Evolutionary conservation across 1,140 invertebrate genomes (phyloP), one percentile per base, ranked within the genome.

Genomic region (Lutraria rhynchaena): DNA sequence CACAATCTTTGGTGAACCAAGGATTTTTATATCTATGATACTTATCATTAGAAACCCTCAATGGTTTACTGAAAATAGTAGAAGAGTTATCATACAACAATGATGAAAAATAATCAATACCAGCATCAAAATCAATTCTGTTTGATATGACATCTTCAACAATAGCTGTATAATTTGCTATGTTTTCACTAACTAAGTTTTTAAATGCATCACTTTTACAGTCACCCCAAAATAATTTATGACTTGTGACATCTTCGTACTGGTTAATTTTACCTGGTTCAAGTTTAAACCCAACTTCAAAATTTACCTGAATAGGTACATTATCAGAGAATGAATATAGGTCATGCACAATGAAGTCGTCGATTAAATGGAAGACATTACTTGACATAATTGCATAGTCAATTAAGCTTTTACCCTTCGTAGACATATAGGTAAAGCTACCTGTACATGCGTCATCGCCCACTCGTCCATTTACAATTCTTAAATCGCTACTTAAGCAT

Each of bases 401-500:
- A 51, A 70, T 70, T 11, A 29, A 15, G 49, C 65, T 70, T 22
- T 31, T 70, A 9, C 44, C 65, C 9, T 49, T 70, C 1, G 41
- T 27, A 22, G 37, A 22, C 65, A 70, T 70, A 70, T 4, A 46
- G 11, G 22, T 70, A 27, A 17, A 49, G 19, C 33, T 35, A 1
- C 65, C 65, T 46, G 27, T 51, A 46, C 65, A 17, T 13, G 65
- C 65, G 49, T 46, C 35, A 27, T 49, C 41, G 4, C 41, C 65
- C 2, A 15, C 11, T 17, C 65, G 65, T 22, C 65, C 65, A 29
- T 70, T 70, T 19, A 51, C 65, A 70, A 49, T 67, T 67, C 35
- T 19, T 15, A 67, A 31, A 33, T 27, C 19, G 35, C 37, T 22
- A 46, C 24, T 67, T 17, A 13, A 9, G 31, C 35, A 67, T 33